Conservation (phyloP, 2,113 vertebrate species). For the Aptenodytes patagonicus region DNA sequence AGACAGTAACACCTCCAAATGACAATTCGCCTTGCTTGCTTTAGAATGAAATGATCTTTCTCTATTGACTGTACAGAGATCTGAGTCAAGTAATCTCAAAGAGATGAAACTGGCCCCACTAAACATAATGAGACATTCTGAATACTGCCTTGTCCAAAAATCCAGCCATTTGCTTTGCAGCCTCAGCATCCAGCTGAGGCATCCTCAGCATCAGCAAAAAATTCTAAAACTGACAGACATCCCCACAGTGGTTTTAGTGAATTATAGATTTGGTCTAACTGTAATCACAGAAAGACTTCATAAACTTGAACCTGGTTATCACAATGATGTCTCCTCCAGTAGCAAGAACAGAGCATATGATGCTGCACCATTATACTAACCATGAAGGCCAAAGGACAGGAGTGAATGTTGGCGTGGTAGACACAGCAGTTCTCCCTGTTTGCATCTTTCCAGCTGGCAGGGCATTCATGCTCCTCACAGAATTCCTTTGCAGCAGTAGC, state of each 20-base stretch:
- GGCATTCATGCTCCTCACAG: conserved; percentile 82
- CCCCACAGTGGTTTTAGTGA: neutral
- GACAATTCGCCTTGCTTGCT: neutral
- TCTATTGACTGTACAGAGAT: neutral
- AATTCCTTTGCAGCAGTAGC: conserved; percentile 76
- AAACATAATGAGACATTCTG: neutral
- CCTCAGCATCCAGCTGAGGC: neutral
- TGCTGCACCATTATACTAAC: conserved; percentile 47
- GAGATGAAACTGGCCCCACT: neutral
- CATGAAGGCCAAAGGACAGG: conserved; percentile 84
- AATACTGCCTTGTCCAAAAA: neutral
- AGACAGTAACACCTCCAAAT: neutral
- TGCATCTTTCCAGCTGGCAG: conserved; percentile 82
- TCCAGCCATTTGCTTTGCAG: neutral
- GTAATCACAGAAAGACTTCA: neutral
- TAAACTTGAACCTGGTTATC: neutral
- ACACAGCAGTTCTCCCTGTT: conserved; percentile 84
- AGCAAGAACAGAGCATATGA: neutral
- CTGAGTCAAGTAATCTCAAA: neutral
- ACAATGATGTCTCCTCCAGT: neutral
- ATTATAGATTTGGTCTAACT: neutral
- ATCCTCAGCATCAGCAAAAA: neutral
- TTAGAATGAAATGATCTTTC: neutral
- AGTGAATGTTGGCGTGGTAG: conserved; percentile 86
- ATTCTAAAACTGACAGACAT: neutral